Evolutionary conservation across 2,113 vertebrate species (phyloP).

Genomic region (Thymallus thymallus): DNA sequence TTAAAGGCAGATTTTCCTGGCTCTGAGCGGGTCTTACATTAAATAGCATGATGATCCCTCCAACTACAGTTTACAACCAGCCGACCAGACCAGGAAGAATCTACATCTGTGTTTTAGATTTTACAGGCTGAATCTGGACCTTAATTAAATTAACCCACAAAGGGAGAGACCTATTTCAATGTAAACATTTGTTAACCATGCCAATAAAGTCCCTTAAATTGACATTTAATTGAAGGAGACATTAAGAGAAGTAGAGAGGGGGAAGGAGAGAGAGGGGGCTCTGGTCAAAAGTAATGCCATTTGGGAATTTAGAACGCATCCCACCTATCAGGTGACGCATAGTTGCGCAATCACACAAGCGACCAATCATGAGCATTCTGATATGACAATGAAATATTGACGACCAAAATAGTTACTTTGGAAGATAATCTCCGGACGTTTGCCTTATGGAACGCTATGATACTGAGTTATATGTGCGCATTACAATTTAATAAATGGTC

Average conservation of each 20-base stretch:
- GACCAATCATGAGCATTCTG: constrained; percentile 6
- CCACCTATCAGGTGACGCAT: constrained; percentile 42
- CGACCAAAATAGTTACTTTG: background rate
- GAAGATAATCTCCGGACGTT: no score
- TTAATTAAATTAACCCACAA: constrained; percentile 43
- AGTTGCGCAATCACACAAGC: constrained; percentile 47
- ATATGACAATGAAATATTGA: background rate
- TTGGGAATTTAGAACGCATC: background rate
- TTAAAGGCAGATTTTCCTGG: constrained; percentile 43
- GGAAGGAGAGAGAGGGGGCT: background rate
- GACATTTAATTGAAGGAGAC: background rate
- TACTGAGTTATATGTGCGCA: no score
- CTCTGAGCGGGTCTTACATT: constrained; percentile 11
- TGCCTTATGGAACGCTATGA: no score
- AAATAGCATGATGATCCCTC: constrained; percentile 29
- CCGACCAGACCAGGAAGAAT: background rate
- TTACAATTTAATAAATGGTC: no score
- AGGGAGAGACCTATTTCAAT: background rate
- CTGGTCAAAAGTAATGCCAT: no score
- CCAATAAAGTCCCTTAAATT: no score
- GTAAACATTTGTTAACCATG: no score
- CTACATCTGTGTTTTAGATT: constrained; percentile 53
- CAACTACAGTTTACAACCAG: background rate
- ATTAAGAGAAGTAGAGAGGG: background rate
- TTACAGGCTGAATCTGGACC: constrained; percentile 34